Percentiles rank a stretch among this genome's conserved stretches.
Evolutionary conservation across 2,797 vertebrate genomes (phyloP).

Genomic region (Enteromius mattozi): DNA sequence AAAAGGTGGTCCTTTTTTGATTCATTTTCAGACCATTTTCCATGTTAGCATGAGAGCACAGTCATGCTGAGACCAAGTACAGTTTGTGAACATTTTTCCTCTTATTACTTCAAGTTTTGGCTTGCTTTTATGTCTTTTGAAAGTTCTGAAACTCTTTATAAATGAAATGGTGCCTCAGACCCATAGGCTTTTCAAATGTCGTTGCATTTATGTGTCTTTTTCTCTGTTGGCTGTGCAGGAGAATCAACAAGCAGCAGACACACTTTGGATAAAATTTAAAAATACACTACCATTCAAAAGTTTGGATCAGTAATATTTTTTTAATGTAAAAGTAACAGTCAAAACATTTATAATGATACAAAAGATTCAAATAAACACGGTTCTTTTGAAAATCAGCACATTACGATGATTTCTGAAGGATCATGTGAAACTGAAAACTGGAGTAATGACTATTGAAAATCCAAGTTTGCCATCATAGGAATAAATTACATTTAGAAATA

Average conservation of each 20-base stretch:
- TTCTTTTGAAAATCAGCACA: conserved; percentile 5
- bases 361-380: not conserved
- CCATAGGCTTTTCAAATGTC: not conserved
- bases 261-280: not conserved
- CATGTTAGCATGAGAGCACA: not conserved
- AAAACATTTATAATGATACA: not conserved
- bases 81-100: not conserved
- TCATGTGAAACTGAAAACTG: not conserved
- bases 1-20: not conserved
- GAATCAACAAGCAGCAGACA: not conserved
- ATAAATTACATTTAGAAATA: not conserved
- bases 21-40: conserved; percentile 6
- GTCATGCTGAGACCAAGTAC: not conserved
- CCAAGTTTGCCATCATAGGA: not conserved
- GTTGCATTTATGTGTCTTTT: not conserved
- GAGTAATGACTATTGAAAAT: not conserved
- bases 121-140: not conserved
- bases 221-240: not conserved
- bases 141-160: not conserved
- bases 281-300: not conserved
- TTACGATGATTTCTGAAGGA: not conserved
- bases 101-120: not conserved
- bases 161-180: not conserved
- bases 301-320: not conserved
- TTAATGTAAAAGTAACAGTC: not conserved